Evolutionary conservation across 2,888 invertebrate species (phyloP), one percentile per base, ranked within the genome.

Genomic region (Holacanthella duospinosa): DNA sequence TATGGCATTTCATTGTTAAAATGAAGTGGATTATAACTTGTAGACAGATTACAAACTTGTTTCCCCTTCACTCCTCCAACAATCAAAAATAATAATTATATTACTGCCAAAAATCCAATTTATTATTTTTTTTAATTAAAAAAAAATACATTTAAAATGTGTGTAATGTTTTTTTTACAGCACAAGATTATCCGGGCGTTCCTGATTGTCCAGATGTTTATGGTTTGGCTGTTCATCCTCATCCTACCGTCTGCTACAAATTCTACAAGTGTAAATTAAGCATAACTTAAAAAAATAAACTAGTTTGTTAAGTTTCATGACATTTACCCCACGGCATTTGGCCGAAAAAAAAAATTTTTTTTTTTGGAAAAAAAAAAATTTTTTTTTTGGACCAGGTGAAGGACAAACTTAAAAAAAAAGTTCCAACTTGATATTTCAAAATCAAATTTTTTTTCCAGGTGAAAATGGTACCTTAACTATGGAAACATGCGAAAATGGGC

Each of bases 401-500:
- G n/a, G n/a, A n/a, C n/a, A n/a, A n/a, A n/a, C 9, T 36, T 36
- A 16, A 36, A 36, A 36, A 36, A 16, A 16, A 36, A 36, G 16
- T 36, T 36, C 36, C 36, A 36, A 16, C 36, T 36, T 36, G 6
- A 36, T 16, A 36, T 36, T 6, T 16, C 6, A 36, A 48, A 48
- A 21, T 48, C n/a, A 48, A 48, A 9, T n/a, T 48, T 48, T 55
- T 29, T 29, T 27, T 53, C 21, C 54, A 55, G 55, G 55, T 55
- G 58, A 58, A 24, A 58, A 58, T 43, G 58, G 58, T 55, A 89
- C 91, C 1, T 78, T 93, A 75, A 91, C 90, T 1, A 84, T 90
- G 71, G 93, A 93, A 77, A 87, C 86, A 29, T 94, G 93, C 75
- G 93, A 91, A 76, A 93, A 94, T 75, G 93, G 93, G 2, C 82